These are phyloP conservation scores for Sebastiscus tertius DNA, from an alignment of 2,797 vertebrate species.

Conservation along the genomic window DNA sequence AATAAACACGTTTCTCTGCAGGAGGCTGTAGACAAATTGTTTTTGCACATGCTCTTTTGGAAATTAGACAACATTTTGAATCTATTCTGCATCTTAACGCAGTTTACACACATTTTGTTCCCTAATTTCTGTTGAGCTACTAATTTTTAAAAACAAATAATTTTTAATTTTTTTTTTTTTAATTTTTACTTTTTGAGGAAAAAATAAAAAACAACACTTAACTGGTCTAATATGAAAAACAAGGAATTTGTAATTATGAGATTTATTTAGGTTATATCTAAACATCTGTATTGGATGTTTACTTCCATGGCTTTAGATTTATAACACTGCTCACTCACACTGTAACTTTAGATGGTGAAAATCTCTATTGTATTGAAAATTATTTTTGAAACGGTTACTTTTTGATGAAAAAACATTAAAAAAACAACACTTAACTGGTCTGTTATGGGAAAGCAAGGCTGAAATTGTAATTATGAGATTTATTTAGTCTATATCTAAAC, in stretches of 20 bases:
- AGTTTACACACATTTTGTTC: background rate
- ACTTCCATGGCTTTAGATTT: background rate
- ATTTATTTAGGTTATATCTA: background rate
- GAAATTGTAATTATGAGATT: background rate
- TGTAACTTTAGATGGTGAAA: too few species aligned
- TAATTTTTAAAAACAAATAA: background rate
- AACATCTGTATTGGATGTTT: background rate
- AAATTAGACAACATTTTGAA: background rate
- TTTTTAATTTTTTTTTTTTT: fast-evolving
- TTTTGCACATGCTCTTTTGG: background rate
- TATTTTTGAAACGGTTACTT: background rate
- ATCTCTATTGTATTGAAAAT: background rate
- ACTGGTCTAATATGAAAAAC: background rate
- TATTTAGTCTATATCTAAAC: background rate
- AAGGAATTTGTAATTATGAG: background rate
- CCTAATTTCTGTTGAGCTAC: background rate
- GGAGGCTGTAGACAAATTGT: too few species aligned
- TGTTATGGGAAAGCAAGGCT: background rate
- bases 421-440: background rate
- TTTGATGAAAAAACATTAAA: background rate
- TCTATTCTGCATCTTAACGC: background rate
- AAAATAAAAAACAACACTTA: background rate
- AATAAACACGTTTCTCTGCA: background rate
- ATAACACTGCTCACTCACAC: too few species aligned
- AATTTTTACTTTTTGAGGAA: background rate